A percentile compares a stretch with the other conserved stretches of the same genome.
Conservation (phyloP, 2,888 invertebrate species). For the Drosophila suboccidentalis region DNA sequence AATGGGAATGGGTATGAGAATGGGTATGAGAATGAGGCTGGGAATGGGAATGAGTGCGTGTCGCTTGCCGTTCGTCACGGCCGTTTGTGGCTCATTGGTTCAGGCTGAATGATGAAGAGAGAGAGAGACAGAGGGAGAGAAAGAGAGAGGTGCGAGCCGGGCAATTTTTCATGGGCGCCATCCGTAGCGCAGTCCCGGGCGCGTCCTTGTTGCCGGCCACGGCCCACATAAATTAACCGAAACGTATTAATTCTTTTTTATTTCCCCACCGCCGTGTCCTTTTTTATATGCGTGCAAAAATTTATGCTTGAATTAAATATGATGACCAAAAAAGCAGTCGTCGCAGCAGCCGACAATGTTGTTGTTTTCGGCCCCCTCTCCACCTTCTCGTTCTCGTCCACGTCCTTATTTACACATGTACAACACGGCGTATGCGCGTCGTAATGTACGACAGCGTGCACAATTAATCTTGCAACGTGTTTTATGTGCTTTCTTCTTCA, state of each 20-base stretch:
- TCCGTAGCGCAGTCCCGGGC: slow-evolving; percentile 4
- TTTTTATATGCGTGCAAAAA: slow-evolving; percentile 77
- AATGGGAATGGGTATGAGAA: background rate
- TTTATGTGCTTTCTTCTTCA: slow-evolving; percentile 65
- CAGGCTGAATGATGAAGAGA: slow-evolving; percentile 4
- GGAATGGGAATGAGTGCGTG: slow-evolving; percentile 51
- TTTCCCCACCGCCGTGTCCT: slow-evolving; percentile 29
- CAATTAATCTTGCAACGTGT: slow-evolving; percentile 81
- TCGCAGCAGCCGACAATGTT: slow-evolving; percentile 54
- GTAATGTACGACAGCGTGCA: slow-evolving; percentile 76
- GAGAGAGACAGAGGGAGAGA: slow-evolving; percentile 3
- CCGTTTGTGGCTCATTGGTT: slow-evolving; percentile 80
- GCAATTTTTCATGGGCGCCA: slow-evolving; percentile 72
- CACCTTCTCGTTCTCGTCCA: slow-evolving; percentile 8
- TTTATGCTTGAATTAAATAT: slow-evolving; percentile 82
- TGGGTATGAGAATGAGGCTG: background rate
- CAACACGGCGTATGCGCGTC: slow-evolving; percentile 76
- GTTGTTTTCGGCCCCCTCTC: background rate
- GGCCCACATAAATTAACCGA: slow-evolving; percentile 79
- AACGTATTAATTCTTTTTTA: slow-evolving; percentile 82
- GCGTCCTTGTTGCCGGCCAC: slow-evolving; percentile 26
- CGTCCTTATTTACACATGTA: slow-evolving; percentile 78
- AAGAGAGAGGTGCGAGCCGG: slow-evolving; percentile 10
- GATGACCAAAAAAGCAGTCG: slow-evolving; percentile 81
- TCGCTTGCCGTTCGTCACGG: slow-evolving; percentile 70